Base-by-base conservation (phyloP, 2,113 vertebrate species). In the Bubo scandiacus region DNA sequence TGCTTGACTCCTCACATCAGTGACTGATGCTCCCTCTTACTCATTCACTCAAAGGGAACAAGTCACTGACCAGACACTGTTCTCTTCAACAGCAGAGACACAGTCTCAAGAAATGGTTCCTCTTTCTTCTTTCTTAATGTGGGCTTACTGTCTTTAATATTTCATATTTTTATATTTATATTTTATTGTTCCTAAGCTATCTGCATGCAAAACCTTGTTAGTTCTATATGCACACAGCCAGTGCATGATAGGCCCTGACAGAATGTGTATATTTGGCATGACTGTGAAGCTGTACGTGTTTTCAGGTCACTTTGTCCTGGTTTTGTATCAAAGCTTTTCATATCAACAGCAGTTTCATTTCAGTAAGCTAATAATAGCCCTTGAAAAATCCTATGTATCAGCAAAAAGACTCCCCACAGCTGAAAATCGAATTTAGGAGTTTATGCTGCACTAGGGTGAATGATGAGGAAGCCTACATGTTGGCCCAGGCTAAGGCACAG, bases 291-390 rank as follows among this genome's bases (percentile, higher is more conserved):
- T 3, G 6, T 52, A 27, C 38, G 79, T 91, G 52, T 65, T 87
- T 87, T 81, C 4, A 7, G 84, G 57, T 94, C 86, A 91, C 70
- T 89, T 92, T 84, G 89, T 94, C 43, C 91, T 92, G 72, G 5
- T 71, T 97, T 92, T 91, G 42, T 87, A 91, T 81, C 61, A 30
- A 68, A 91, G 32, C 29, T 91, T 94, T 96, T 81, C 52, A 19
- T 96, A 92, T 75, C 86, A 92, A 75, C 59, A 78, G 83, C 52
- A 65, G 59, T 95, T 95, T 84, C 52, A 78, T 91, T 97, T 94
- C 66, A 84, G 57, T 81, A 68, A 89, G 52, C 61, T 97, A 96
- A 71, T 94, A 96, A 89, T 57, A 96, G 26, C 51, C 42, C 52
- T 79, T 57, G 49, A 92, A 92, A 94, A 85, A 61, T 67, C 61